Conservation (phyloP, 2,113 vertebrate genomes). For the Hoplias malabaricus region DNA sequence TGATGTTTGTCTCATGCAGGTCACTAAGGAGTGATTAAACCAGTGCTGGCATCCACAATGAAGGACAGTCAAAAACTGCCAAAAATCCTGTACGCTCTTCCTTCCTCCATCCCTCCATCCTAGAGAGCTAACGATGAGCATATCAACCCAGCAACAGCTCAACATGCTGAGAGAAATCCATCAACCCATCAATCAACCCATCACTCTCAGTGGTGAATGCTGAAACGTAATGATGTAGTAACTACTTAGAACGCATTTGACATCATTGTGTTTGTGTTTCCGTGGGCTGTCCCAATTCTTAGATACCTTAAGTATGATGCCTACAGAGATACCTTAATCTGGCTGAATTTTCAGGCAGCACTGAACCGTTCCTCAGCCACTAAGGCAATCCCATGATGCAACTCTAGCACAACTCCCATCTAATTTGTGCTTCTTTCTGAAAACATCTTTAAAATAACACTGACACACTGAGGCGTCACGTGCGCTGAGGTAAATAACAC, state of each 20-base stretch:
- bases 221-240: neutral
- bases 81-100: conserved; percentile 68
- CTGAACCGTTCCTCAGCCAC: no score
- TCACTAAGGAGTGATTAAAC: conserved; percentile 24
- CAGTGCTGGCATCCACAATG: conserved; percentile 49
- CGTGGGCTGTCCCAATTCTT: no score
- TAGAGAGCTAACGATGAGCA: conserved; percentile 59
- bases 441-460: no score
- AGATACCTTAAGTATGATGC: no score
- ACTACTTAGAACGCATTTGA: neutral
- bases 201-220: neutral
- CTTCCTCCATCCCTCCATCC: conserved; percentile 64
- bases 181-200: neutral
- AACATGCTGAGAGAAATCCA: conserved; percentile 55
- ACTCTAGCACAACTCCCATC: no score
- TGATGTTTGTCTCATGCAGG: neutral
- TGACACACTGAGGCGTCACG: no score
- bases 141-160: conserved; percentile 69
- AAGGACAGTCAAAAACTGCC: conserved; percentile 69
- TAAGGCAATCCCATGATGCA: no score
- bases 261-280: no score
- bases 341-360: no score
- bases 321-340: no score
- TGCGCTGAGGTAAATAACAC: no score
- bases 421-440: no score